Percentiles rank a stretch among this genome's conserved stretches.
These are phyloP conservation scores for Drosophila koepferae DNA, from an alignment of 2,888 invertebrate genomes.

Conservation along the genomic window DNA sequence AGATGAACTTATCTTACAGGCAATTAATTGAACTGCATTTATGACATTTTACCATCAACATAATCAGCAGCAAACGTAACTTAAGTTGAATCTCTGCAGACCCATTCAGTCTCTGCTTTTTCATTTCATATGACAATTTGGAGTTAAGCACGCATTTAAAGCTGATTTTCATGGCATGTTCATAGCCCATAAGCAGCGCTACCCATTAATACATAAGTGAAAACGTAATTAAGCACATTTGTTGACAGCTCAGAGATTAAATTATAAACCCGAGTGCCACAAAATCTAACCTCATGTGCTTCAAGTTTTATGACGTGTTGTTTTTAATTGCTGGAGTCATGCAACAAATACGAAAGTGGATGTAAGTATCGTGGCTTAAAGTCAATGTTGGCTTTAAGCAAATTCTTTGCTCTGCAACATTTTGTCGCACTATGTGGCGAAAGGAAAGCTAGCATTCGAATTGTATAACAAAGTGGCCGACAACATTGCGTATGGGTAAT, in stretches of 20 bases:
- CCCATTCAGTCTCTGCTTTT: neutral
- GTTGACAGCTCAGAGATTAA: constrained; percentile 57
- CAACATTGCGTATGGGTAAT: constrained; percentile 73
- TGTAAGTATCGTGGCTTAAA: constrained; percentile 17
- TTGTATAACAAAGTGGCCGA: constrained; percentile 65
- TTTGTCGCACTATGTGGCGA: constrained; percentile 1
- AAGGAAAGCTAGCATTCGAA: constrained; percentile 16
- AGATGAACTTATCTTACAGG: neutral
- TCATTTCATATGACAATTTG: constrained; percentile 2
- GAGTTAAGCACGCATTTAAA: constrained; percentile 19
- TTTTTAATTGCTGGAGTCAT: constrained; percentile 55
- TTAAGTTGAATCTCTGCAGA: neutral
- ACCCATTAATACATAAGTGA: constrained; percentile 45
- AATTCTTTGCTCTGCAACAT: constrained; percentile 16
- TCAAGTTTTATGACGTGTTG: constrained; percentile 44
- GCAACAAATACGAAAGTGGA: constrained; percentile 26
- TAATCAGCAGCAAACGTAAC: constrained; percentile 11
- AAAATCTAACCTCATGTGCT: constrained; percentile 30
- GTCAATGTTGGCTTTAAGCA: constrained; percentile 2
- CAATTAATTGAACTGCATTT: constrained; percentile 20
- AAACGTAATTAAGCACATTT: constrained; percentile 47
- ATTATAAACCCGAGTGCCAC: constrained; percentile 42
- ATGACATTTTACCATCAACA: constrained; percentile 9
- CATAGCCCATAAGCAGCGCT: constrained; percentile 25
- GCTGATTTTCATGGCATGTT: constrained; percentile 31